phyloP scores from a whole-genome alignment of 2,888 invertebrate genomes.

The Tetranychus piercei region DNA sequence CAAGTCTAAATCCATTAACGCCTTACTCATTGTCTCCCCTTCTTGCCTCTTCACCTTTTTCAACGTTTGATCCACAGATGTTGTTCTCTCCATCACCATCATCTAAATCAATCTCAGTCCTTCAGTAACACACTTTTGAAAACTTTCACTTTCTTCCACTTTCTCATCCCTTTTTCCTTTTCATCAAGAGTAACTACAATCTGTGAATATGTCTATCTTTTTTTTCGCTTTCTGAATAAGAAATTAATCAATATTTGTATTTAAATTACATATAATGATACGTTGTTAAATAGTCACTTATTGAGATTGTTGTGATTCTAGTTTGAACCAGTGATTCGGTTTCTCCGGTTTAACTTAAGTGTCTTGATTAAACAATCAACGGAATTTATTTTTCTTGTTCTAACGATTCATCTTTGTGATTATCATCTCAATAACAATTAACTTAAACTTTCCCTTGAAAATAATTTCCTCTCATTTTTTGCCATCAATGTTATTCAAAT shows the following conservation, averaged over 20 bases:
- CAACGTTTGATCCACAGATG: conserved; percentile 26
- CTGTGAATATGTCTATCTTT: not conserved
- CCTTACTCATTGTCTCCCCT: conserved; percentile 22
- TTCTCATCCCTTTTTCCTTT: no score
- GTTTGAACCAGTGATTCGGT: not conserved
- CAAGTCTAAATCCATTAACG: not conserved
- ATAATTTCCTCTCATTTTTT: not conserved
- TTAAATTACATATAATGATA: not conserved
- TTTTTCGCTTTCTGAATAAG: not conserved
- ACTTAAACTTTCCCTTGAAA: not conserved
- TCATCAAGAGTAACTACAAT: no score
- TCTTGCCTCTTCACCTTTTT: conserved; percentile 22
- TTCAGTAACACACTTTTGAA: conserved; percentile 5
- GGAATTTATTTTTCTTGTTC: not conserved
- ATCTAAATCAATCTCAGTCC: conserved; percentile 11
- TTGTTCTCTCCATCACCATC: conserved; percentile 9
- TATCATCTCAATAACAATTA: not conserved
- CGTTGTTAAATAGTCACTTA: not conserved
- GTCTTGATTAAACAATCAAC: not conserved
- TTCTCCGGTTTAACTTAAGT: not conserved
- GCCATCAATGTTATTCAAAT: not conserved
- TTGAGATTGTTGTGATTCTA: not conserved
- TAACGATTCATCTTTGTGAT: not conserved
- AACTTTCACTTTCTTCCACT: conserved; percentile 1
- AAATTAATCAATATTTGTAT: not conserved